Conservation (phyloP, 2,888 invertebrate genomes). For the Empis stercorea region DNA sequence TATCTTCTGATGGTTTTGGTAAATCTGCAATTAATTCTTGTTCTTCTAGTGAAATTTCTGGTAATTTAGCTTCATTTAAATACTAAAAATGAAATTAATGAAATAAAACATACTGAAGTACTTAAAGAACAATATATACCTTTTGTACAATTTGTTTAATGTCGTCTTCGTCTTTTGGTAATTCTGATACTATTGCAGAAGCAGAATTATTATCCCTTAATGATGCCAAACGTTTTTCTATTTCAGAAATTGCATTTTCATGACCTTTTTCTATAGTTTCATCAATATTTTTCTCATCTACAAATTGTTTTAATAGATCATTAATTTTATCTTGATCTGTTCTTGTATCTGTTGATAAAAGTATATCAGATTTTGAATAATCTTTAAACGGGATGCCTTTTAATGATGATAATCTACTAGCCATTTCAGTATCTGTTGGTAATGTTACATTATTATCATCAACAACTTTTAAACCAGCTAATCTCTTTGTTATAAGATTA, state of each 20-base stretch:
- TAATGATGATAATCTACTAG: slow-evolving; percentile 50
- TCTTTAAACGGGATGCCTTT: slow-evolving; percentile 41
- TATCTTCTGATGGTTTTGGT: slow-evolving; percentile 21
- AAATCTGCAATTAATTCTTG: slow-evolving; percentile 25
- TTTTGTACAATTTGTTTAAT: slow-evolving; percentile 29
- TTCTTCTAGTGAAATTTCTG: slow-evolving; percentile 36
- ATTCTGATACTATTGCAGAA: slow-evolving; percentile 8
- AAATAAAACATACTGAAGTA: slow-evolving; percentile 1
- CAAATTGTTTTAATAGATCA: slow-evolving; percentile 47
- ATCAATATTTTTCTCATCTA: slow-evolving; percentile 43
- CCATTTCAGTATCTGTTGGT: slow-evolving; percentile 51
- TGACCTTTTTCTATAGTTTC: slow-evolving; percentile 38
- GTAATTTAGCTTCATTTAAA: slow-evolving; percentile 40
- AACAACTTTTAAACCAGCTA: slow-evolving; percentile 52
- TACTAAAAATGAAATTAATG: slow-evolving; percentile 29
- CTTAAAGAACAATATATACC: too few species aligned
- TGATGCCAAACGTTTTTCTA: slow-evolving; percentile 41
- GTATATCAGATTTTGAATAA: slow-evolving; percentile 27
- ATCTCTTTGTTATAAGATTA: slow-evolving; percentile 49
- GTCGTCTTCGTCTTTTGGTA: slow-evolving; percentile 33
- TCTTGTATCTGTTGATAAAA: slow-evolving; percentile 43
- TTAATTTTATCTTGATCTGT: slow-evolving; percentile 58
- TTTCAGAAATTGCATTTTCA: slow-evolving; percentile 39
- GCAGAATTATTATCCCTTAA: slow-evolving; percentile 38
- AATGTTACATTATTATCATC: slow-evolving; percentile 27